These are phyloP conservation scores for Eucriotettix oculatus DNA, from an alignment of 2,888 invertebrate genomes.

Conservation along the genomic window DNA sequence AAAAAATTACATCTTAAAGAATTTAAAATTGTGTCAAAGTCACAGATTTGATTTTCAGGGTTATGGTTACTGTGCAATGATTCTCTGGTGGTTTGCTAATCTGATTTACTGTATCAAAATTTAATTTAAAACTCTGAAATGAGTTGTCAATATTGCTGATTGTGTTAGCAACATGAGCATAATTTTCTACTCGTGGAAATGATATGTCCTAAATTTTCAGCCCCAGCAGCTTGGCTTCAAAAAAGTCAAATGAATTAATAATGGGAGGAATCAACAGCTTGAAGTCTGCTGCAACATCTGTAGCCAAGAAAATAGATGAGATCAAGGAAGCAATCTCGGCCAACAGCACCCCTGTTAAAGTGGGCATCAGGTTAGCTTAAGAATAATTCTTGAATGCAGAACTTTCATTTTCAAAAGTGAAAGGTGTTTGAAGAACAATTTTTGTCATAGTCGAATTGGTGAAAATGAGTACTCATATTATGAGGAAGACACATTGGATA, in stretches of 20 bases:
- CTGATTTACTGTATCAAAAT: background rate
- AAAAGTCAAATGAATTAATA: conserved; percentile 74
- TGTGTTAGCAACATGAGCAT: no score
- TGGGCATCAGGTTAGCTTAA: conserved; percentile 15
- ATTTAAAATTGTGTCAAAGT: no score
- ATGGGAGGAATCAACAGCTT: conserved; percentile 75
- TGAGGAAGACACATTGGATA: conserved; percentile 2
- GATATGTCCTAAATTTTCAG: conserved; percentile 29
- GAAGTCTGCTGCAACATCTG: conserved; percentile 58
- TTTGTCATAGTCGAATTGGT: conserved; percentile 1
- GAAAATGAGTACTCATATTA: conserved; percentile 17
- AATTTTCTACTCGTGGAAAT: conserved; percentile 4
- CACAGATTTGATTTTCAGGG: no score
- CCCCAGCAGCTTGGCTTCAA: conserved; percentile 65
- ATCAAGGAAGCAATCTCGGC: conserved; percentile 81
- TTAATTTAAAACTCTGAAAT: background rate
- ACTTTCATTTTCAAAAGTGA: background rate
- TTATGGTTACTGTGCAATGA: no score
- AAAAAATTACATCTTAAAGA: no score
- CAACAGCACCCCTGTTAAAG: conserved; percentile 71
- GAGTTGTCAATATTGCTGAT: background rate
- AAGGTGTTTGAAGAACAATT: no score
- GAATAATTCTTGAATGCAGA: background rate
- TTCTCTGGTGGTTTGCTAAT: background rate
- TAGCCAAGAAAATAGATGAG: conserved; percentile 79